Conservation (phyloP, 1,140 invertebrate species). For the Rhagoletis pomonella region DNA sequence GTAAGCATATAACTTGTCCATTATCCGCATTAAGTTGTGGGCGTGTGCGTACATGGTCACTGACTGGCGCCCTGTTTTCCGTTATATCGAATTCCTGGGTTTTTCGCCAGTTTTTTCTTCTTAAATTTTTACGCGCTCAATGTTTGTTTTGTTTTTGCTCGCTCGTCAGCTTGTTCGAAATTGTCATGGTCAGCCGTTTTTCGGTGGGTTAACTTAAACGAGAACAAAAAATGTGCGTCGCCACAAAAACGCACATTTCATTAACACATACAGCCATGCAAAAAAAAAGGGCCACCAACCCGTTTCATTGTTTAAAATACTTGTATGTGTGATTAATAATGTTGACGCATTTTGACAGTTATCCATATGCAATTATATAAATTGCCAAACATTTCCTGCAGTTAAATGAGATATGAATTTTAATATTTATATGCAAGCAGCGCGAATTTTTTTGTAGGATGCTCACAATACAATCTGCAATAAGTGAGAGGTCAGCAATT, state of each 20-base stretch:
- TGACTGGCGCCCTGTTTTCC: background rate
- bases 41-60: conserved; percentile 33
- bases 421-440: background rate
- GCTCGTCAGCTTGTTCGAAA: conserved; percentile 7
- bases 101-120: background rate
- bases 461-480: no score
- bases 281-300: background rate
- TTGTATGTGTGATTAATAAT: conserved; percentile 14
- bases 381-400: conserved; percentile 15
- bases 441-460: background rate
- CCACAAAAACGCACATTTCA: background rate
- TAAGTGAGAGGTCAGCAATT: background rate
- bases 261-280: background rate
- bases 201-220: background rate
- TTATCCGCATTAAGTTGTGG: conserved; percentile 40
- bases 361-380: background rate
- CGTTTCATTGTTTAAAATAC: background rate
- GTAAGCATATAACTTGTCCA: background rate
- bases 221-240: background rate
- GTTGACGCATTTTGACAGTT: background rate
- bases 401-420: background rate
- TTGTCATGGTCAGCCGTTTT: conserved; percentile 39
- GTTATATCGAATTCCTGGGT: background rate
- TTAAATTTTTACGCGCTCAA: background rate
- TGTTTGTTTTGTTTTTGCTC: conserved; percentile 27